Evolutionary conservation across 1,140 invertebrate genomes (phyloP).

Genomic region (Nebria ingens): DNA sequence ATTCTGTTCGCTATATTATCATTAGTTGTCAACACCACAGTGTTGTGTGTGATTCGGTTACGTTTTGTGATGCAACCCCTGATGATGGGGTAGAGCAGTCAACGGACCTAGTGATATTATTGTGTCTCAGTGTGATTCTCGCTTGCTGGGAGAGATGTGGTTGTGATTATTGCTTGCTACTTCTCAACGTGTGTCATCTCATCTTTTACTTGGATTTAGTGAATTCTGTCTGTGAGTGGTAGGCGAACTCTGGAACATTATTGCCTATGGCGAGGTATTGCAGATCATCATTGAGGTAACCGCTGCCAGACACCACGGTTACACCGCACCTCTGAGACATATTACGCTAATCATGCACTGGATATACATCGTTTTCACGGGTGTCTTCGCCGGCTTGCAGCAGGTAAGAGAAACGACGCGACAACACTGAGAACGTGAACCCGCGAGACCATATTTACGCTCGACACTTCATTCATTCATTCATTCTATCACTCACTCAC

Average conservation of each 20-base stretch:
- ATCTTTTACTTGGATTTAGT: not conserved
- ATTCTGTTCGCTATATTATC: no score
- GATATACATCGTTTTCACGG: slow-evolving; percentile 29
- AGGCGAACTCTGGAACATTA: slow-evolving; percentile 3
- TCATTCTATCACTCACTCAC: not conserved
- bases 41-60: no score
- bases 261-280: slow-evolving; percentile 33
- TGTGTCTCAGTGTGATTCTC: not conserved
- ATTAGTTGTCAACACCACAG: no score
- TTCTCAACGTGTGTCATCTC: not conserved
- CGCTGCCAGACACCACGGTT: slow-evolving; percentile 17
- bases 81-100: not conserved
- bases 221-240: not conserved
- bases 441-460: no score
- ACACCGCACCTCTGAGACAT: not conserved
- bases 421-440: no score
- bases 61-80: not conserved
- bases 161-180: not conserved
- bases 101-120: not conserved
- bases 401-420: no score
- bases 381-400: slow-evolving; percentile 24
- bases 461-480: not conserved
- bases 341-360: slow-evolving; percentile 29
- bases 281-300: slow-evolving; percentile 33
- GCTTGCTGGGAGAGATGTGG: not conserved